Evolutionary conservation across 1,140 invertebrate genomes (phyloP).

Genomic region (Octopus sinensis): DNA sequence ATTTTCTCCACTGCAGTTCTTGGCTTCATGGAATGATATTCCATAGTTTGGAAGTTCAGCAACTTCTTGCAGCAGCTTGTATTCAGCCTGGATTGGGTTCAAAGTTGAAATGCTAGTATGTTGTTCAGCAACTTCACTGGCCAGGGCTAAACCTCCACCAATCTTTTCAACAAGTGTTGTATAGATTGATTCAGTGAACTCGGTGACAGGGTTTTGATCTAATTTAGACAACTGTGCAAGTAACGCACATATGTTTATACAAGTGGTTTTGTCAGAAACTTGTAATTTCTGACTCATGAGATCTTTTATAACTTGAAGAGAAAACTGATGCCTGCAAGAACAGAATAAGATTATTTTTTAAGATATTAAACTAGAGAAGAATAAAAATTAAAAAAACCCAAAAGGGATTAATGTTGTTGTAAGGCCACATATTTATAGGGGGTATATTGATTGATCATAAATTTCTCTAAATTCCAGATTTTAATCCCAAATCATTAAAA

Average conservation of each 20-base stretch:
- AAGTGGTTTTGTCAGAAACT: slow-evolving; percentile 67
- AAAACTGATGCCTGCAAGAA: slow-evolving; percentile 72
- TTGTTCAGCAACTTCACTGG: slow-evolving; percentile 33
- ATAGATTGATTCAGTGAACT: not conserved
- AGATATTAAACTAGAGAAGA: too few species aligned
- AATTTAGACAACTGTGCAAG: slow-evolving; percentile 64
- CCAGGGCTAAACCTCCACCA: slow-evolving; percentile 22
- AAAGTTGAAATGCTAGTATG: slow-evolving; percentile 55
- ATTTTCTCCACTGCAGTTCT: slow-evolving; percentile 46
- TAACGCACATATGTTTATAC: slow-evolving; percentile 69
- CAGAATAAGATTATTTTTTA: not conserved
- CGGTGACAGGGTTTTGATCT: too few species aligned
- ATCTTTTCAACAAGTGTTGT: not conserved
- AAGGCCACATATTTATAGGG: too few species aligned
- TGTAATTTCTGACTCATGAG: slow-evolving; percentile 56
- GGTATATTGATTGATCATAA: too few species aligned
- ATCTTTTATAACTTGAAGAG: slow-evolving; percentile 74
- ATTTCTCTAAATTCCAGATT: too few species aligned
- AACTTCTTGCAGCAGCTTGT: slow-evolving; percentile 77
- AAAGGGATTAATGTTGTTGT: too few species aligned
- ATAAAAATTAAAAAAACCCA: too few species aligned
- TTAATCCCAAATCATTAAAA: too few species aligned
- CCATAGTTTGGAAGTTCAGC: slow-evolving; percentile 76
- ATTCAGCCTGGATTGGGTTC: slow-evolving; percentile 67
- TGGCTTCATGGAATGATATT: slow-evolving; percentile 77